Percentiles rank a stretch among this genome's conserved stretches.
Evolutionary conservation across 2,797 vertebrate species (phyloP).

Genomic region (Anniella stebbinsi): DNA sequence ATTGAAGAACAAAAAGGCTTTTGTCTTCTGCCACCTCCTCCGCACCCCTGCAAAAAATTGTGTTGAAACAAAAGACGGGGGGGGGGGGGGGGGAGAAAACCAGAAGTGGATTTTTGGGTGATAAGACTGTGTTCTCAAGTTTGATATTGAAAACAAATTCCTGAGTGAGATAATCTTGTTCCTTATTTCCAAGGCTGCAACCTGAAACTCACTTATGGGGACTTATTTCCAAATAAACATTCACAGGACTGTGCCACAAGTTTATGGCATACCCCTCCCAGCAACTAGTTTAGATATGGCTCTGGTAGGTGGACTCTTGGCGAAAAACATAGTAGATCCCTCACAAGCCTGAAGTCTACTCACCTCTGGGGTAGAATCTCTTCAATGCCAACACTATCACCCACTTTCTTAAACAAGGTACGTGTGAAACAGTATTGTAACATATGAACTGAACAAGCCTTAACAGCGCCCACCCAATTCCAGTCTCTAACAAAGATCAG

Average conservation of each 20-base stretch:
- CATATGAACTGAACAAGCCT: neutral
- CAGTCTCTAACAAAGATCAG: neutral
- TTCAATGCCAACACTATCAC: neutral
- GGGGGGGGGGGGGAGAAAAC: too few species aligned
- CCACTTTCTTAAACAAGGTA: neutral
- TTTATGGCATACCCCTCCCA: neutral
- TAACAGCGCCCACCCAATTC: neutral
- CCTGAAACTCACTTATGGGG: neutral
- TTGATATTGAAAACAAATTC: neutral
- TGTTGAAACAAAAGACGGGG: neutral
- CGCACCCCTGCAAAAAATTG: too few species aligned
- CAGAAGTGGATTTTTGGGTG: neutral
- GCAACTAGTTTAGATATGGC: neutral
- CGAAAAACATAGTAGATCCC: neutral
- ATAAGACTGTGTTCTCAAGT: neutral
- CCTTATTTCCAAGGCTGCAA: neutral
- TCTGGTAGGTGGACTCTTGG: neutral
- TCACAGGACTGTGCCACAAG: neutral
- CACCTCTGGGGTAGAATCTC: neutral
- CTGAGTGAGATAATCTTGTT: too few species aligned
- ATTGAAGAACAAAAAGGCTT: neutral
- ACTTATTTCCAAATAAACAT: neutral
- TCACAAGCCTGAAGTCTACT: neutral
- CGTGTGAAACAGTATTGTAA: neutral
- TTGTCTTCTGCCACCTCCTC: too few species aligned